Evolutionary conservation across 2,113 vertebrate species (phyloP), one percentile per base, ranked within the genome.

Genomic region (Cebus imitator): DNA sequence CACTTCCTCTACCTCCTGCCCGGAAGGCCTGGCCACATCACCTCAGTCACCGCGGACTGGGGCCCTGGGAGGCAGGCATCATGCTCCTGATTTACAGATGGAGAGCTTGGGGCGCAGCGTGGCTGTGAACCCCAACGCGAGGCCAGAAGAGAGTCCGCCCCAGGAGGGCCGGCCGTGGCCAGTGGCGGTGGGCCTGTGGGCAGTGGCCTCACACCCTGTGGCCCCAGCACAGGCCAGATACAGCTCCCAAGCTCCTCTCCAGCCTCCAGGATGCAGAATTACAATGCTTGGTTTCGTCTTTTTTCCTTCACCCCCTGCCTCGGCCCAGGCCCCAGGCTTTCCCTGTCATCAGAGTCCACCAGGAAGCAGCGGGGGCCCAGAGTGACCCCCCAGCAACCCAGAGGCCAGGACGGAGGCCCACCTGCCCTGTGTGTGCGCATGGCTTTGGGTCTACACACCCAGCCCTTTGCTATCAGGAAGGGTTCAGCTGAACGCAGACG

Each of bases 381-480:
- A 76, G 79, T 76, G 75, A 80, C 35, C 64, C 61, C 27, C 61
- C 12, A 64, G 61, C 61, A 64, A 13, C 12, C 27, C 61, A 14
- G 61, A 64, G 61, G 73, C 45, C 70, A 64, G 82, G 89, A 76
- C 16, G 55, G 66, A 95, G 5, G 90, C 48, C 37, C 64, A 55
- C 32, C 48, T n/a, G 48, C 0, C 32, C 13, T 12, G 50, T 13
- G 32, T 45, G 40, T 61, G 66, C 40, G 72, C 85, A 76, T 23
- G 58, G 91, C 18, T 64, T 50, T 78, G 25, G 64, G 70, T 66
- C 52, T 45, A 84, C 86, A 93, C 85, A 14, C 86, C 90, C 73
- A 64, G 76, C 32, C 11, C 10, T 84, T 68, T 93, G 76, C 92
- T 91, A 96, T n/a, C 97, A 96, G 97, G 92, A 97, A 98, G 94